These are phyloP conservation scores for Schizaphis graminum DNA, from an alignment of 2,888 invertebrate species.

Conservation along the genomic window DNA sequence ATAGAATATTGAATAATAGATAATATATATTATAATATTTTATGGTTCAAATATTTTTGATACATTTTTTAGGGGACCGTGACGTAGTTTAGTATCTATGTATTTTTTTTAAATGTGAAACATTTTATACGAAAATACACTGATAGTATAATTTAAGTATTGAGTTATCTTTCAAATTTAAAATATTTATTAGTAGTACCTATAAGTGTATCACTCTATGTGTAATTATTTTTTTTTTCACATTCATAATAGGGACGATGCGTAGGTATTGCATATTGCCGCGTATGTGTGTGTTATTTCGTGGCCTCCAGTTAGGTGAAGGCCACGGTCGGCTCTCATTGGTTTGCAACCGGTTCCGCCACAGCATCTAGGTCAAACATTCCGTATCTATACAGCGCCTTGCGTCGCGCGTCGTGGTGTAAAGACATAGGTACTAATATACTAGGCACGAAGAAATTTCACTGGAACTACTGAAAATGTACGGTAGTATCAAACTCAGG, in stretches of 20 bases:
- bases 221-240: neutral
- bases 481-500: neutral
- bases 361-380: constrained; percentile 65
- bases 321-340: constrained; percentile 65
- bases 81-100: neutral
- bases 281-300: constrained; percentile 24
- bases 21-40: neutral
- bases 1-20: neutral
- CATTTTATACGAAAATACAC: neutral
- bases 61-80: neutral
- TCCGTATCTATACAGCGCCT: constrained; percentile 53
- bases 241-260: neutral
- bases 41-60: neutral
- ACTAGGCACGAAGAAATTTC: constrained; percentile 47
- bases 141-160: neutral
- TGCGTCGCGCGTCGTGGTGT: neutral
- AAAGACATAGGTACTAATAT: constrained; percentile 1
- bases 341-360: constrained; percentile 65
- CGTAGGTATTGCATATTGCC: constrained; percentile 36
- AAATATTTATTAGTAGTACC: neutral
- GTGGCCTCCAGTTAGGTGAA: constrained; percentile 65
- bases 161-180: neutral
- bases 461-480: constrained; percentile 47
- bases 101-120: neutral
- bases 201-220: neutral